Base-by-base conservation (phyloP, 2,113 vertebrate species). In the Indri indri region DNA sequence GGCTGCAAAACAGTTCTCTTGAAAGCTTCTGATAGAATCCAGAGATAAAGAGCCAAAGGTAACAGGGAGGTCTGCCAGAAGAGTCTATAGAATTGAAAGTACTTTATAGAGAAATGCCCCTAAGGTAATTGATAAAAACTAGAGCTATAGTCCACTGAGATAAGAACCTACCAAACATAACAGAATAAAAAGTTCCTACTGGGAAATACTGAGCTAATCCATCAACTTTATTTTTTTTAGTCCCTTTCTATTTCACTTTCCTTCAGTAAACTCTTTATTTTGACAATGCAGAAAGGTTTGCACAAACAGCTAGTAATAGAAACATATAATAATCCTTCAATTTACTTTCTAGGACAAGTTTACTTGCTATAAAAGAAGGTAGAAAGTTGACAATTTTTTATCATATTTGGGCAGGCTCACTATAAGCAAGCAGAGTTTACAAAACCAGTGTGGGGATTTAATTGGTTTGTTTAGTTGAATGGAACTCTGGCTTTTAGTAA, bases 121-220 rank as follows among this genome's bases (percentile, higher is more conserved):
- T 95, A 66, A 98, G 71, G 96, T 97, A 98, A 98, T 90, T 90
- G 96, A 97, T 97, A 96, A 79, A 77, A 97, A 93, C 84, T 74
- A 90, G 66, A 97, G 87, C 71, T 88, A 90, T 83, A 96, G 79
- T 98, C 79, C 82, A 89, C 27, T 4, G 97, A 82, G 77, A 50
- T 96, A 98, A 98, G 95, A 98, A 98, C 98, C 65, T 95, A 95
- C 86, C 96, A 96, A 92, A 74, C 83, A 66, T 32, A 83, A 93
- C 89, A 97, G 89, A 94, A 91, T 63, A 61, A 63, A 95, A 97
- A 96, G 92, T 37, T 18, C 97, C 81, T 98, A 42, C 85, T 98
- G 85, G 76, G 95, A 95, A 98, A 96, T 88, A 96, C 71, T 68
- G 80, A 73, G 45, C 66, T 97, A 98, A 98, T 98, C 85, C 70